These are phyloP conservation scores for Podarcis lilfordi DNA, from an alignment of 2,797 vertebrate species.

Conservation along the genomic window DNA sequence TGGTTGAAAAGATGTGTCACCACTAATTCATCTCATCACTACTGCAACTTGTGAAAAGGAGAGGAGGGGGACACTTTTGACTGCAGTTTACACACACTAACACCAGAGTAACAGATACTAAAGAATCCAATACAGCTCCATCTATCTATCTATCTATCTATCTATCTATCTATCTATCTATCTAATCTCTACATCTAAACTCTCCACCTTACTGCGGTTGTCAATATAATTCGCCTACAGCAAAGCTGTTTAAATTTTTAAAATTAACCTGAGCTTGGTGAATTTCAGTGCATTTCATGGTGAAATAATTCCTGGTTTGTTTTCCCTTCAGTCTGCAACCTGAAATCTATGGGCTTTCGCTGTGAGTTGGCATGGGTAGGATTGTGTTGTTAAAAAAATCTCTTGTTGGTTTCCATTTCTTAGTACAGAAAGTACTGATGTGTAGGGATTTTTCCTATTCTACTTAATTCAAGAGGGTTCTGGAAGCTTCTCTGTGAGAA, in stretches of 20 bases:
- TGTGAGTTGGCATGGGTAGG: too few species aligned
- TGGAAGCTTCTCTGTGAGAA: too few species aligned
- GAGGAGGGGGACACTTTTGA: neutral
- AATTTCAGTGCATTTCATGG: neutral
- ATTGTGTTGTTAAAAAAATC: too few species aligned
- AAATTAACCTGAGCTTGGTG: neutral
- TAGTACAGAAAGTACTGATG: too few species aligned
- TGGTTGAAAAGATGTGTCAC: constrained; percentile 49
- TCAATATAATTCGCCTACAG: neutral
- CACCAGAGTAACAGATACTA: neutral
- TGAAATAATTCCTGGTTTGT: too few species aligned
- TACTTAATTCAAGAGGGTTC: too few species aligned
- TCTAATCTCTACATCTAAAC: neutral
- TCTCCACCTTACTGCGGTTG: neutral
- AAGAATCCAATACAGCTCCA: neutral
- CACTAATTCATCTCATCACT: constrained; percentile 44
- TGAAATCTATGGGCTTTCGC: too few species aligned
- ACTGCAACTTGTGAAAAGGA: neutral
- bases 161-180: too few species aligned
- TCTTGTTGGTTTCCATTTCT: too few species aligned
- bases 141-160: too few species aligned
- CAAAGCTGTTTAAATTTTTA: neutral
- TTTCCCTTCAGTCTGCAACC: neutral
- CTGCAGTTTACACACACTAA: neutral
- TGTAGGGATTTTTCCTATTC: too few species aligned